phyloP scores from a whole-genome alignment of 2,888 invertebrate species.

The Drosophila anceps region DNA sequence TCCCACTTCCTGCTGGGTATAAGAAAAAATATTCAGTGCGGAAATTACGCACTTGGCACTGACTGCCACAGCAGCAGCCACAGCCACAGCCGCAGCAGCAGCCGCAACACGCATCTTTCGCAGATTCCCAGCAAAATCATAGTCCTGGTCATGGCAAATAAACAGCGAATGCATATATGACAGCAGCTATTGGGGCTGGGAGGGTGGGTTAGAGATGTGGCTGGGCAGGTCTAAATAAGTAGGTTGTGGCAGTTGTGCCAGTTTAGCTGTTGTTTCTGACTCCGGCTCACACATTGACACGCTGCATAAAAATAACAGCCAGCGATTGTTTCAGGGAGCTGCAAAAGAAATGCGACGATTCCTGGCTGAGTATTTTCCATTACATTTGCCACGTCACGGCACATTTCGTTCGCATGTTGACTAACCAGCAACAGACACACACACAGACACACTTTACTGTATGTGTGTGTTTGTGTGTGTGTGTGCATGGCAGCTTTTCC shows the following conservation, averaged over 20 bases:
- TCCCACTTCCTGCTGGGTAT: slow-evolving; percentile 11
- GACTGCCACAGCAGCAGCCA: slow-evolving; percentile 14
- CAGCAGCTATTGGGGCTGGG: not conserved
- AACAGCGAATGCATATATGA: slow-evolving; percentile 45
- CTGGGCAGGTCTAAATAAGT: slow-evolving; percentile 29
- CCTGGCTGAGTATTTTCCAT: slow-evolving; percentile 66
- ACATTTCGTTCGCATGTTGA: slow-evolving; percentile 71
- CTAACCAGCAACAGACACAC: slow-evolving; percentile 56
- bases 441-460: not conserved
- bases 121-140: slow-evolving; percentile 50
- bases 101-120: slow-evolving; percentile 19
- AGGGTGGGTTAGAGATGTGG: fast-evolving
- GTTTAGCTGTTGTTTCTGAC: slow-evolving; percentile 56
- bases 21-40: slow-evolving; percentile 20
- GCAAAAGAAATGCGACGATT: slow-evolving; percentile 28
- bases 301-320: slow-evolving; percentile 70
- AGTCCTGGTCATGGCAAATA: slow-evolving; percentile 57
- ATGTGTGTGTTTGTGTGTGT: not conserved
- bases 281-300: slow-evolving; percentile 61
- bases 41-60: slow-evolving; percentile 72
- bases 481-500: slow-evolving; percentile 52
- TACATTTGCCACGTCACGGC: slow-evolving; percentile 77
- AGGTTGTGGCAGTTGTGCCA: slow-evolving; percentile 42
- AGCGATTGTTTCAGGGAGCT: slow-evolving; percentile 45
- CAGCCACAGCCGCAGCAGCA: slow-evolving; percentile 2